Evolutionary conservation across 30 jellyfish, hydroid and myxozoan genomes (phyloP).

Genomic region (Catostylus mosaicus): DNA sequence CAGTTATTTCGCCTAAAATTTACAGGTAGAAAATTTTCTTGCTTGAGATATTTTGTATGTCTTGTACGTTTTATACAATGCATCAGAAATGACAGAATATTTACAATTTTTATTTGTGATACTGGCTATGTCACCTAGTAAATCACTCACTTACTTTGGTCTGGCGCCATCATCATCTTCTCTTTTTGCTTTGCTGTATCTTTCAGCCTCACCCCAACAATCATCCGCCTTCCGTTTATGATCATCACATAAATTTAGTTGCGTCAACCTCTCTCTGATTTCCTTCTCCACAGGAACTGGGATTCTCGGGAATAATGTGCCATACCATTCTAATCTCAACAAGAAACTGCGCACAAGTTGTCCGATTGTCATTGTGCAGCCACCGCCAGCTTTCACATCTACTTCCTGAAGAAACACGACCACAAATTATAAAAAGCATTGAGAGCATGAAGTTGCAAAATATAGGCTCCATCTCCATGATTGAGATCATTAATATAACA

Average conservation of each 20-base stretch:
- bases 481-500: too few species aligned
- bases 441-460: too few species aligned
- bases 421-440: too few species aligned
- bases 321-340: constrained; percentile 90
- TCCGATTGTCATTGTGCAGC: constrained; percentile 94
- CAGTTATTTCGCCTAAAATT: too few species aligned
- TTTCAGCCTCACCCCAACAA: constrained; percentile 87
- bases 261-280: constrained; percentile 59
- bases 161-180: constrained; percentile 45
- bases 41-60: too few species aligned
- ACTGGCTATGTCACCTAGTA: too few species aligned
- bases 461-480: too few species aligned
- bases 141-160: constrained; percentile 52
- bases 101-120: too few species aligned
- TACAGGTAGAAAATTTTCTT: too few species aligned
- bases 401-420: constrained; percentile 46
- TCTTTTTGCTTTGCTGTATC: constrained; percentile 46
- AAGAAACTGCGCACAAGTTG: constrained; percentile 85
- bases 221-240: constrained; percentile 85
- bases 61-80: too few species aligned
- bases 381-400: constrained; percentile 87
- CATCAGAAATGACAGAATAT: too few species aligned
- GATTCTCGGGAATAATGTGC: constrained; percentile 94
- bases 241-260: constrained; percentile 79
- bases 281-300: constrained; percentile 96